Evolutionary conservation across 2,888 invertebrate genomes (phyloP), one percentile per base, ranked within the genome.

Genomic region (Diogma glabrata): DNA sequence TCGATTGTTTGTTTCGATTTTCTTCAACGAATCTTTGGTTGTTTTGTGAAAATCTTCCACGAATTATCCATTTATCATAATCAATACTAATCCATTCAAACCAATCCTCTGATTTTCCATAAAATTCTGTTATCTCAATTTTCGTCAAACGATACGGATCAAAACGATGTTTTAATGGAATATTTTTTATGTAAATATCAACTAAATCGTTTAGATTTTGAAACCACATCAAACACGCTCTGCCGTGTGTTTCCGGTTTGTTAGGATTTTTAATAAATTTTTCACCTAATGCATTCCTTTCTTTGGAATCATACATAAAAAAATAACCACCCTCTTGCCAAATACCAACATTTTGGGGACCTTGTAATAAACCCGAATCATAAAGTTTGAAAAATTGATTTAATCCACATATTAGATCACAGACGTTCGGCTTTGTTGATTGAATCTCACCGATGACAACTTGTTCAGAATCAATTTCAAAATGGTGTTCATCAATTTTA

Each of bases 301-400:
- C 70, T 54, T 71, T 68, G 0, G 72, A 68, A 60, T 72, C 72
- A 54, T 71, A 72, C 66, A 71, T 68, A 56, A 66, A 73, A 54
- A 60, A 72, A 3, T 59, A 46, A 6, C 61, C 64, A 49, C 66
- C 65, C 56, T 72, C 71, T 4, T 62, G 58, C 72, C 72, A 73
- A 9, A 72, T 59, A 1, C 71, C 67, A 4, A 72, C 57, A 12
- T 59, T 59, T 20, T 67, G 54, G 0, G 72, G 72, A 1, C 72
- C 72, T 10, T 61, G 55, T 1, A 73, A 53, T 10, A 72, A 59
- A 23, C 70, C 62, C 30, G 61, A 59, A 45, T 70, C 69, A 49
- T 65, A 58, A 7, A 63, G 62, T 26, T 61, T 55, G 43, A 73
- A 63, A 48, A 69, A 67, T 30, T 64, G 63, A 14, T 59, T 59